Percentiles rank a stretch among this genome's conserved stretches.
phyloP scores from a whole-genome alignment of 2,113 vertebrate species.

The Echinops telfairi region DNA sequence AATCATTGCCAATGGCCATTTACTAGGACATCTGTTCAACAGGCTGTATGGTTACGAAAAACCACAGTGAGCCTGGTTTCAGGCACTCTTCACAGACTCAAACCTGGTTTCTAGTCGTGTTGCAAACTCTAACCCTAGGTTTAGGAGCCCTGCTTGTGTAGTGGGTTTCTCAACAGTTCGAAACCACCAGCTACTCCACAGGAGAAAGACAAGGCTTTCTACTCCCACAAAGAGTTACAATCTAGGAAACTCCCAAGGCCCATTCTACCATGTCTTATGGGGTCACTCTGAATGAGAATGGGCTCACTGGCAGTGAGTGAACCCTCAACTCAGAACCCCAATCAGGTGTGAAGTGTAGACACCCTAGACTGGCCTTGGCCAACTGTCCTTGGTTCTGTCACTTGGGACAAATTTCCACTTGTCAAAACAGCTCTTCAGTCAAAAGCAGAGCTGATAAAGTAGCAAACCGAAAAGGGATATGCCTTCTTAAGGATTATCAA shows the following conservation, averaged over 20 bases:
- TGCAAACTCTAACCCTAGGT: not conserved
- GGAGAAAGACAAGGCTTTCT: too few species aligned
- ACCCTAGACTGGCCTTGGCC: not conserved
- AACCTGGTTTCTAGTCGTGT: not conserved
- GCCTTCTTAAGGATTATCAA: not conserved
- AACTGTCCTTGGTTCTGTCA: not conserved
- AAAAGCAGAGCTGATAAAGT: not conserved
- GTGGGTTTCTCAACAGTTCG: too few species aligned
- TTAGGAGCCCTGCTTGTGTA: too few species aligned
- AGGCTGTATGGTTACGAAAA: not conserved
- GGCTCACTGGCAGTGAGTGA: too few species aligned
- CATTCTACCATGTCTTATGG: too few species aligned
- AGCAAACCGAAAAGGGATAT: not conserved
- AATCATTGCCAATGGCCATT: not conserved
- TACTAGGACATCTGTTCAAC: not conserved
- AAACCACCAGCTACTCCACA: too few species aligned
- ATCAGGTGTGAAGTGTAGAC: not conserved
- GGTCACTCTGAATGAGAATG: too few species aligned
- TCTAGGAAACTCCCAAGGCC: too few species aligned
- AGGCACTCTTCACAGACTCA: not conserved
- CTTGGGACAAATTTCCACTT: not conserved
- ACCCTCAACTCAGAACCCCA: not conserved
- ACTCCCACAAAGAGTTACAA: too few species aligned
- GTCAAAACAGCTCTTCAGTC: not conserved
- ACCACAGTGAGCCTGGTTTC: not conserved